Percentiles rank a stretch among this genome's conserved stretches.
Evolutionary conservation across 2,888 invertebrate species (phyloP).

Genomic region (Nephrocerus scutellatus): DNA sequence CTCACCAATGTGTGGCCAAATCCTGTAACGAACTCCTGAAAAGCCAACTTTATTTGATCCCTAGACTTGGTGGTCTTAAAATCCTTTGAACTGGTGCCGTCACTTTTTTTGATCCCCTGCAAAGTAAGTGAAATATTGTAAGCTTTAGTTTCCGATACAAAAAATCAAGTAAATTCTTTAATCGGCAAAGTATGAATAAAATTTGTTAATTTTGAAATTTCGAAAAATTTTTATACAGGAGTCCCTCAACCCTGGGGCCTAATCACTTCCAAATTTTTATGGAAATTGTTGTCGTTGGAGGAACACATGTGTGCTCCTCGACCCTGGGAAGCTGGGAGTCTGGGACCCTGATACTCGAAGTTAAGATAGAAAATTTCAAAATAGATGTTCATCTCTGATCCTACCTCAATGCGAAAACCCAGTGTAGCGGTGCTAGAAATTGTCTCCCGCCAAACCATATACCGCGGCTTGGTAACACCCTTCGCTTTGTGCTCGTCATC

Average conservation of each 20-base stretch:
- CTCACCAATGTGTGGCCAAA: constrained; percentile 74
- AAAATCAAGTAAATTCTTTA: no score
- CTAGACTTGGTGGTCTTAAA: constrained; percentile 88
- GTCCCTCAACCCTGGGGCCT: no score
- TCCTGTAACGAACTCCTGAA: constrained; percentile 72
- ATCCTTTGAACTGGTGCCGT: constrained; percentile 88
- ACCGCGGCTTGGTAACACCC: constrained; percentile 89
- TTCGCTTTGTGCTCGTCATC: constrained; percentile 83
- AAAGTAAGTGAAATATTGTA: constrained; percentile 1
- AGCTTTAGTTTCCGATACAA: neutral
- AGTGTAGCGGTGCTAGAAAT: constrained; percentile 94
- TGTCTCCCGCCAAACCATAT: constrained; percentile 94
- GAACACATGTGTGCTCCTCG: no score
- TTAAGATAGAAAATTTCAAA: neutral
- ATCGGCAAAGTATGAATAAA: no score
- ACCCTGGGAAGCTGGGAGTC: no score
- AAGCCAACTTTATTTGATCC: constrained; percentile 72
- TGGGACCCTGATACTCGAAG: neutral
- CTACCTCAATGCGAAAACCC: constrained; percentile 86
- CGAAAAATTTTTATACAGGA: no score
- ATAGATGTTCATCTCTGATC: constrained; percentile 1
- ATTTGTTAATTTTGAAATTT: no score
- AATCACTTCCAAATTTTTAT: no score
- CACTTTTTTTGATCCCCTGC: constrained; percentile 75
- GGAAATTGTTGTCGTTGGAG: no score